A percentile compares a stretch with the other conserved stretches of the same genome.
phyloP scores from a whole-genome alignment of 1,140 invertebrate species.

The Brachionus rotundiformis region DNA sequence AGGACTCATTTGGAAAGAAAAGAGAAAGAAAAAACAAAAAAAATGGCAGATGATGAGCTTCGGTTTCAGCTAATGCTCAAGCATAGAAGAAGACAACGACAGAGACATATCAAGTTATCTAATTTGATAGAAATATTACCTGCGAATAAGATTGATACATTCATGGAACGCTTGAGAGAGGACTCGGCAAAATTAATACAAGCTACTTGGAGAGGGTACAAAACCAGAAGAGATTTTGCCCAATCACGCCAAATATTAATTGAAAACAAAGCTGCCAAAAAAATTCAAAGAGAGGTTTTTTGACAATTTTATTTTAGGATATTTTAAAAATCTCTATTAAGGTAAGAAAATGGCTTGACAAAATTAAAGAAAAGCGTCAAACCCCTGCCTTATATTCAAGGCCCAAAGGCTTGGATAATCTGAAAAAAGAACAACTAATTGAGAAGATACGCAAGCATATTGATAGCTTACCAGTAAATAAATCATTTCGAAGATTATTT shows the following conservation, averaged over 20 bases:
- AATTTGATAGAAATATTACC: conserved; percentile 35
- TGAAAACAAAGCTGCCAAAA: conserved; percentile 3
- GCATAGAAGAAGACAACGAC: conserved; percentile 41
- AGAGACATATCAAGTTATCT: conserved; percentile 11
- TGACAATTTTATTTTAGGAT: background rate
- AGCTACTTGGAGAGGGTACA: background rate
- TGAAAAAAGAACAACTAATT: conserved; percentile 11
- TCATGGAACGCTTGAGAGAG: conserved; percentile 5
- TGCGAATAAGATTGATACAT: conserved; percentile 25
- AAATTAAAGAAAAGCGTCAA: conserved; percentile 17
- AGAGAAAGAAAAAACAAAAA: background rate
- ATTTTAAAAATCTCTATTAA: background rate
- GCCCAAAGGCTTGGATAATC: background rate
- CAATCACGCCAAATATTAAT: background rate
- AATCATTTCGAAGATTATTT: background rate
- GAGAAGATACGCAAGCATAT: conserved; percentile 46
- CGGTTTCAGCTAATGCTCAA: background rate
- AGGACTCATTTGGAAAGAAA: background rate
- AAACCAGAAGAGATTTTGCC: background rate
- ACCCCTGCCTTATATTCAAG: conserved; percentile 9
- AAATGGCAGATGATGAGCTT: conserved; percentile 18
- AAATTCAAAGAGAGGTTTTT: conserved; percentile 2
- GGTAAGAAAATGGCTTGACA: conserved; percentile 19
- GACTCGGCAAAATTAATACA: conserved; percentile 32
- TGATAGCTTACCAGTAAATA: conserved; percentile 41